Evolutionary conservation across 2,888 invertebrate species (phyloP), one percentile per base, ranked within the genome.

Genomic region (Phyllotreta cruciferae): DNA sequence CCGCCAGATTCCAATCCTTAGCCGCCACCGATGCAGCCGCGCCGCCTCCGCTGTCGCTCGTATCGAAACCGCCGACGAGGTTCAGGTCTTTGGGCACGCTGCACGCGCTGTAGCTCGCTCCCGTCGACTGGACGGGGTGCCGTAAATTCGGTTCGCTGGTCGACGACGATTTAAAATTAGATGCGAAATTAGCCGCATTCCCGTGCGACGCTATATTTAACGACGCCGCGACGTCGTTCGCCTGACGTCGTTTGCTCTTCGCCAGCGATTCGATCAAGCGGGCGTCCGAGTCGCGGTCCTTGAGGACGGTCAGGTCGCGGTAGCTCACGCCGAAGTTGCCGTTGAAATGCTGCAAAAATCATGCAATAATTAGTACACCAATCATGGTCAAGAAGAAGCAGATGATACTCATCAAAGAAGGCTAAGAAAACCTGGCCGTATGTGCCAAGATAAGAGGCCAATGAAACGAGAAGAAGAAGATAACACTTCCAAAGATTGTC

Each of bases 31-130:
- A 80, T 14, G 63, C 58, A 47, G n/a, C n/a, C n/a, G 63, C 42
- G 39, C 47, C 54, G 8, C 58, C 24, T 11, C 50, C 64, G 44
- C 44, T 65, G 42, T 35, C 64, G 54, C 66, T 60, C 6, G 66
- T 63, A 49, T 65, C 68, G 47, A 72, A 72, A 55, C 78, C 75
- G 9, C 83, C 83, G 69, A 82, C 85, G 72, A 89, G 83, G 82
- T 89, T 87, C 67, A 90, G 83, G 76, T 88, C 86, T 74, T 87
- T 87, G 74, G 90, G 90, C 63, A 90, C 85, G 74, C 86, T 86
- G 47, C 60, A 70, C 47, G 69, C 71, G 52, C 62, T 35, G 37
- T 63, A 56, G 64, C 63, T 56, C 57, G 54, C 35, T n/a, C n/a
- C n/a, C 61, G 57, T 44, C 54, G 64, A 63, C n/a, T n/a, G n/a